These are phyloP conservation scores for Drosophila nigrodunni DNA, from an alignment of 1,140 invertebrate genomes.

Conservation along the genomic window DNA sequence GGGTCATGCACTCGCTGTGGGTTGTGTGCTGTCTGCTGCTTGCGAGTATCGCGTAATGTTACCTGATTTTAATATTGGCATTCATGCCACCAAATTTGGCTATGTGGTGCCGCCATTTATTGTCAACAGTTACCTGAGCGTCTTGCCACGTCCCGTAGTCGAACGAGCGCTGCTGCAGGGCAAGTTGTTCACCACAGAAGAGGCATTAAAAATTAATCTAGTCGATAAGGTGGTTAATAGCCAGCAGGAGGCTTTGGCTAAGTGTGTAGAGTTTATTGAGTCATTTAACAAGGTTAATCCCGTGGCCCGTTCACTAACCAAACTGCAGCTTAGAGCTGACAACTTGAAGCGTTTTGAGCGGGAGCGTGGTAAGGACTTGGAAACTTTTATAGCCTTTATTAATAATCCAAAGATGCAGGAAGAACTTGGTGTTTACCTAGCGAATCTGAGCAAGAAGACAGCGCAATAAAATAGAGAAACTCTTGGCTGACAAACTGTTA, in stretches of 20 bases:
- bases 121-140: conserved; percentile 85
- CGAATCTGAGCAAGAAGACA: conserved; percentile 88
- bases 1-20: conserved; percentile 93
- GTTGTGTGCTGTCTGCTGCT: conserved; percentile 91
- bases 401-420: conserved; percentile 88
- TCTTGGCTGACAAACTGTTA: no score
- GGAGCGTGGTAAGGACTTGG: conserved; percentile 87
- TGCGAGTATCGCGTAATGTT: conserved; percentile 94
- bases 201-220: conserved; percentile 89
- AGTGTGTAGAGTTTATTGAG: conserved; percentile 88
- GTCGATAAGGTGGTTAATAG: conserved; percentile 90
- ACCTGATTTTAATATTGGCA: conserved; percentile 91
- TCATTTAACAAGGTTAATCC: conserved; percentile 88
- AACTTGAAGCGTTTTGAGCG: conserved; percentile 86
- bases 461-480: neutral
- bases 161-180: conserved; percentile 91
- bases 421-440: conserved; percentile 88
- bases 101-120: conserved; percentile 92
- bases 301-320: conserved; percentile 87
- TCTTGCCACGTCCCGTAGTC: conserved; percentile 85
- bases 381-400: conserved; percentile 87
- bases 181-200: conserved; percentile 89
- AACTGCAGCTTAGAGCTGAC: conserved; percentile 86
- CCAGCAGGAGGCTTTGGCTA: conserved; percentile 88
- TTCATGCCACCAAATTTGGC: conserved; percentile 91